Evolutionary conservation across 2,797 vertebrate species (phyloP).

Genomic region (Coranthus polyacanthus): DNA sequence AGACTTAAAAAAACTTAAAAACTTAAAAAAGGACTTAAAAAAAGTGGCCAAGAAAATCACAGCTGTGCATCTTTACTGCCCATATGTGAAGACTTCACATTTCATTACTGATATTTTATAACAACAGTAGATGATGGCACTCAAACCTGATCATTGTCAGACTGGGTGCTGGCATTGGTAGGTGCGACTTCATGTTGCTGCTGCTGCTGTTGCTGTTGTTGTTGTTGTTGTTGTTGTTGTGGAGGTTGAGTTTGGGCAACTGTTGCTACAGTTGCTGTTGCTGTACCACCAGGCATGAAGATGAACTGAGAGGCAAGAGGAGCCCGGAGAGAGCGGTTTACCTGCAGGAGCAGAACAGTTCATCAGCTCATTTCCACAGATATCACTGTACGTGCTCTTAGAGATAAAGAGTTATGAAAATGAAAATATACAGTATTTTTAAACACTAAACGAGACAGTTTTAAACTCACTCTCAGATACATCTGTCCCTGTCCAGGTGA

Average conservation of each 20-base stretch:
- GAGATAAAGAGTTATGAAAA: too few relatives aligned
- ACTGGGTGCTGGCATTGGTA: slow-evolving; percentile 83
- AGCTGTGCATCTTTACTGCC: too few relatives aligned
- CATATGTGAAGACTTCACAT: neutral
- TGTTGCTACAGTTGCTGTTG: slow-evolving; percentile 90
- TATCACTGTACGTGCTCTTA: too few relatives aligned
- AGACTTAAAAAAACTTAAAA: too few relatives aligned
- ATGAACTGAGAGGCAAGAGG: slow-evolving; percentile 97
- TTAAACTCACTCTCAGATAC: slow-evolving; percentile 94
- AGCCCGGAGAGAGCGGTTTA: slow-evolving; percentile 88
- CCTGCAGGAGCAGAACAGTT: slow-evolving; percentile 65
- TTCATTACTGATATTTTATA: neutral
- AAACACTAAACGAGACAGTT: neutral
- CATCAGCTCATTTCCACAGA: slow-evolving; percentile 1
- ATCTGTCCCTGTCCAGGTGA: slow-evolving; percentile 95
- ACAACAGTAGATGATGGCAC: neutral
- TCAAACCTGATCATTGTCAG: slow-evolving; percentile 94
- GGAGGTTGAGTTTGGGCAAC: slow-evolving; percentile 84
- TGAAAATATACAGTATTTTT: too few relatives aligned
- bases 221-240: slow-evolving; percentile 83
- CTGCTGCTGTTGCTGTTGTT: slow-evolving; percentile 78
- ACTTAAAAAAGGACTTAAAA: too few relatives aligned
- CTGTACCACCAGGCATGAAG: slow-evolving; percentile 96
- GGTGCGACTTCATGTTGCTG: slow-evolving; percentile 88
- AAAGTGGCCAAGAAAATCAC: too few relatives aligned